phyloP scores from a whole-genome alignment of 1,140 invertebrate species.

The Pseudomyrmex sp. region DNA sequence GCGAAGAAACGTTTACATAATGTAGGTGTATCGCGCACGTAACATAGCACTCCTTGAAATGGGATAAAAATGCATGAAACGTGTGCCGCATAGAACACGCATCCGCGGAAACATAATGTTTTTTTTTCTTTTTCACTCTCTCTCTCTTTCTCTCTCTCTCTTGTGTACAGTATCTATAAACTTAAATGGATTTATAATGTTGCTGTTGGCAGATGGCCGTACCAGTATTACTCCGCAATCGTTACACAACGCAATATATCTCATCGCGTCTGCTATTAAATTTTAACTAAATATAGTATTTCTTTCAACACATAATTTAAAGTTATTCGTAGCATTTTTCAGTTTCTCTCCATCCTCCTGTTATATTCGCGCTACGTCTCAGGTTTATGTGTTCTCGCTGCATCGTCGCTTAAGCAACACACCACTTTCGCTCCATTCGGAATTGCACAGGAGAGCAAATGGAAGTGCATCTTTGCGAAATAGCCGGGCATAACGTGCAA shows the following conservation, averaged over 20 bases:
- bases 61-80: slow-evolving; percentile 59
- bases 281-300: no score
- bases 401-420: slow-evolving; percentile 5
- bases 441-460: slow-evolving; percentile 37
- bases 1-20: slow-evolving; percentile 36
- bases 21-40: slow-evolving; percentile 41
- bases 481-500: slow-evolving; percentile 41
- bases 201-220: neutral
- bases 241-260: neutral
- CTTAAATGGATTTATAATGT: slow-evolving; percentile 45
- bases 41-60: slow-evolving; percentile 40
- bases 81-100: slow-evolving; percentile 40
- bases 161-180: neutral
- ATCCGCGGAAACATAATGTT: slow-evolving; percentile 38
- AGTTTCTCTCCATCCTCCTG: neutral
- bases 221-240: neutral
- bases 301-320: no score
- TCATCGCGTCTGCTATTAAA: neutral
- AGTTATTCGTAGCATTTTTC: neutral
- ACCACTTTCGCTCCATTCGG: slow-evolving; percentile 5
- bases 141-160: no score
- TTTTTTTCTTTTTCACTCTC: neutral
- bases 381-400: neutral
- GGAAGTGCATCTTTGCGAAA: slow-evolving; percentile 43
- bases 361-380: neutral